Evolutionary conservation across 2,113 vertebrate genomes (phyloP).

Genomic region (Rutilus rutilus): DNA sequence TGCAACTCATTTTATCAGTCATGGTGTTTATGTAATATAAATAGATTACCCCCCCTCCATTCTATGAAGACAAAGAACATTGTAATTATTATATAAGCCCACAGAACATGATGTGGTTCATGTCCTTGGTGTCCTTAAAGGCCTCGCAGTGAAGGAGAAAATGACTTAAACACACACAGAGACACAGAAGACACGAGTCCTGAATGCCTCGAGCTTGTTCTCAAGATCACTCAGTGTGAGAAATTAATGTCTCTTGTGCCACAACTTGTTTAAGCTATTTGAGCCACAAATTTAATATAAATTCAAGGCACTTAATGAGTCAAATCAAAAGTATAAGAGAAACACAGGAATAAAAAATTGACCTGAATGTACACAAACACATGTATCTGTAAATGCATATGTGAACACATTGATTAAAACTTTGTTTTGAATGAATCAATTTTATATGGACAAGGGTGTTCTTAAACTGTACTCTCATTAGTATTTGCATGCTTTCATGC

Average conservation of each 20-base stretch:
- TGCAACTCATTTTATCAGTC: slow-evolving; percentile 30
- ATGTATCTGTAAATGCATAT: no score
- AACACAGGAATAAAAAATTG: not conserved
- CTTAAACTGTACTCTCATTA: not conserved
- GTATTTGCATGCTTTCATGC: not conserved
- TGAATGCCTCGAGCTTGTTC: not conserved
- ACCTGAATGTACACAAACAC: not conserved
- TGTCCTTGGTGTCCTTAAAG: slow-evolving; percentile 17
- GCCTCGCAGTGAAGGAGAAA: not conserved
- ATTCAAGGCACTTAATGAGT: not conserved
- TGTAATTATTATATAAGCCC: not conserved
- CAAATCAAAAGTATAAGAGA: not conserved
- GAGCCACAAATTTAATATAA: not conserved
- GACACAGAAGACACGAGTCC: not conserved
- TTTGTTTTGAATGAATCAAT: not conserved
- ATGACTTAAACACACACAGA: not conserved
- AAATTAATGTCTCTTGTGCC: not conserved
- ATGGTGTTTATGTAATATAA: not conserved
- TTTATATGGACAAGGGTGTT: not conserved
- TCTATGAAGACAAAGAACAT: slow-evolving; percentile 11
- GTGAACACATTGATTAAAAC: not conserved
- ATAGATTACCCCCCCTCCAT: not conserved
- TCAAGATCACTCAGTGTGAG: slow-evolving; percentile 17
- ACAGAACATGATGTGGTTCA: not conserved
- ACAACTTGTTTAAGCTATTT: not conserved